Conservation (phyloP, 2,888 invertebrate genomes). For the Polydesmus complanatus region DNA sequence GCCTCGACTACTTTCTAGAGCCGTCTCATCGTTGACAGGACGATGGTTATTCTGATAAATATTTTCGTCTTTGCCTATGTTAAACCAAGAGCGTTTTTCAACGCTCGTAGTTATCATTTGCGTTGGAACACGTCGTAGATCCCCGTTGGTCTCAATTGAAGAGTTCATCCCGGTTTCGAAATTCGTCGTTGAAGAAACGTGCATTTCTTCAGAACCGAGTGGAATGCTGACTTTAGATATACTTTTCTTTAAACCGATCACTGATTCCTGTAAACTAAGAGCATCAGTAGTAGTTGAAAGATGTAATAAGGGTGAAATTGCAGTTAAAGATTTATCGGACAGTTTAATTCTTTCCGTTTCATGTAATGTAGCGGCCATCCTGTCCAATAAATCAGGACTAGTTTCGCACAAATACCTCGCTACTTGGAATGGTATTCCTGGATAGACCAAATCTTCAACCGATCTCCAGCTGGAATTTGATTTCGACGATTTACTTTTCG, state of each 20-base stretch:
- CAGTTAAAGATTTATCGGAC: background rate
- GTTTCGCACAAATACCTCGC: constrained; percentile 14
- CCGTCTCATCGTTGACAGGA: constrained; percentile 8
- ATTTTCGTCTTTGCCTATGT: background rate
- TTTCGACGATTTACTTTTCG: background rate
- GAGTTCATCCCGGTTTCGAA: constrained; percentile 16
- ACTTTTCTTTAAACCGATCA: constrained; percentile 28
- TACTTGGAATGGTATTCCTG: constrained; percentile 11
- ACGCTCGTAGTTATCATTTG: background rate
- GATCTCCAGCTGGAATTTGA: background rate
- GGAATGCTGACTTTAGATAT: background rate
- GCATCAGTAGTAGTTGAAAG: constrained; percentile 25
- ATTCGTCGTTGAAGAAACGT: constrained; percentile 5
- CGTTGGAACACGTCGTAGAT: constrained; percentile 9
- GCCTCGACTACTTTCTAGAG: background rate
- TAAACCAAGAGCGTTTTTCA: too few species aligned
- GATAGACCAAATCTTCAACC: background rate
- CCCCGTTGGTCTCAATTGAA: constrained; percentile 16
- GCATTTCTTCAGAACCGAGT: background rate
- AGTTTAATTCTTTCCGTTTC: background rate
- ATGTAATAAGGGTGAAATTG: background rate
- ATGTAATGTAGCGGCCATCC: constrained; percentile 9
- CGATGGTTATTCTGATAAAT: background rate
- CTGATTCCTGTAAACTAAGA: constrained; percentile 32
- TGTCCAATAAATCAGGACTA: constrained; percentile 12